phyloP scores from a whole-genome alignment of 2,113 vertebrate species.

The Nycticryphes semicollaris region DNA sequence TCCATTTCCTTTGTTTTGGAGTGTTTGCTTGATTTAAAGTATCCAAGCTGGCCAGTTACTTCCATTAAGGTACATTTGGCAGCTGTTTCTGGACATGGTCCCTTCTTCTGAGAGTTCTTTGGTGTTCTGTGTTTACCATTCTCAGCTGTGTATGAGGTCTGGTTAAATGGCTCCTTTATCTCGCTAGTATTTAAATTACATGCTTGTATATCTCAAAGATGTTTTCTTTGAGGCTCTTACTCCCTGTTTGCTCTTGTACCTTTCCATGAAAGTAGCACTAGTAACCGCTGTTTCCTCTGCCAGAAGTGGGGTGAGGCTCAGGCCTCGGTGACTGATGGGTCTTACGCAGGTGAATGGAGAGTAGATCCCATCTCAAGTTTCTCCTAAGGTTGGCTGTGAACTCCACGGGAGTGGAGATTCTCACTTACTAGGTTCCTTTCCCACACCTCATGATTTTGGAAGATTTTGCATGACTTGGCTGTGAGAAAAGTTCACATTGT shows the following conservation, averaged over 20 bases:
- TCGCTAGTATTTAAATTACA: conserved; percentile 17
- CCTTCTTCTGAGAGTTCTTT: conserved; percentile 16
- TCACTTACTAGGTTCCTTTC: neutral
- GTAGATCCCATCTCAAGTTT: neutral
- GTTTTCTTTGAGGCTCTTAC: conserved; percentile 1
- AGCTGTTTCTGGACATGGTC: conserved; percentile 18
- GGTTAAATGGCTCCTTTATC: conserved; percentile 28
- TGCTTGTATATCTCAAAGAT: neutral
- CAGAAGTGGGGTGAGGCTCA: neutral
- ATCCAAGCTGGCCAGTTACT: conserved; percentile 4
- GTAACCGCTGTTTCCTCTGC: neutral
- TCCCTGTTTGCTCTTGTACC: neutral
- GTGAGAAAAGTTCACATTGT: neutral
- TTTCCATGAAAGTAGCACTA: neutral
- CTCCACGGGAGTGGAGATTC: neutral
- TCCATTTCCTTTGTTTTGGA: conserved; percentile 44
- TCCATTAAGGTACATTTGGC: conserved; percentile 45
- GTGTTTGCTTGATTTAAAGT: conserved; percentile 4
- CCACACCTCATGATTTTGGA: neutral
- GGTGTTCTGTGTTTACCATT: conserved; percentile 43
- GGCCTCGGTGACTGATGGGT: neutral
- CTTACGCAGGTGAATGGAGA: neutral
- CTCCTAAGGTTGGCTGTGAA: neutral
- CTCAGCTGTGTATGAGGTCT: conserved; percentile 38
- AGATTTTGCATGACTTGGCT: neutral